Base-by-base conservation (phyloP, 2,888 invertebrate genomes). In the Amiota communis region DNA sequence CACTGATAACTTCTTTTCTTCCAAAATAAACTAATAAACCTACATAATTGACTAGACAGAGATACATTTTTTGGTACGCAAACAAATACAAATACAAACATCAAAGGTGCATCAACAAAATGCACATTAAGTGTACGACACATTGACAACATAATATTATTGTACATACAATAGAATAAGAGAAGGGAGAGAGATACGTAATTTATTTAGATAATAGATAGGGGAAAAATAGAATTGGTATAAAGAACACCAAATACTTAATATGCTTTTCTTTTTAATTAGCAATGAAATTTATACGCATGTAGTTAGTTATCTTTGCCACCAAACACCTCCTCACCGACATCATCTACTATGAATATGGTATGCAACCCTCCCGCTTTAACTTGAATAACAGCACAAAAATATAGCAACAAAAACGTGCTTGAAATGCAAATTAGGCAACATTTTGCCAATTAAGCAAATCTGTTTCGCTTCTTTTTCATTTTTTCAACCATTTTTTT, bases 401-500 rank as follows among this genome's bases (percentile, higher is more conserved):
- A 36, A 63, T 63, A 23, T 46, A 36, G 36, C 63, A 63, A 36
- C 36, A 36, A 36, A 36, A 36, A 63, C 75, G 73, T 73, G 69
- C 75, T 68, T 68, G 57, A 75, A 75, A 75, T 75, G 75, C 71
- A 75, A 75, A 75, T 75, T 73, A 73, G 71, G 68, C 73, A 75
- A 71, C 11, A 63, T 65, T 69, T 64, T 75, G 75, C 73, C 75
- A 75, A 75, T 75, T 75, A 75, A 75, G 75, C 71, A 75, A 75
- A 75, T 75, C 75, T 75, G 75, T 71, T 75, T 72, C 75, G 72
- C 36, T 36, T 63, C 36, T 63, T 59, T 63, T 63, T 12, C 46
- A n/a, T 46, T 63, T n/a, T 36, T 57, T 57, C 53, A 2, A 6
- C 6, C 6, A 2, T 57, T 15, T 57, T 57, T 17, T 57, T 57